phyloP scores from a whole-genome alignment of 2,888 invertebrate species.

The Smittia aterrima region DNA sequence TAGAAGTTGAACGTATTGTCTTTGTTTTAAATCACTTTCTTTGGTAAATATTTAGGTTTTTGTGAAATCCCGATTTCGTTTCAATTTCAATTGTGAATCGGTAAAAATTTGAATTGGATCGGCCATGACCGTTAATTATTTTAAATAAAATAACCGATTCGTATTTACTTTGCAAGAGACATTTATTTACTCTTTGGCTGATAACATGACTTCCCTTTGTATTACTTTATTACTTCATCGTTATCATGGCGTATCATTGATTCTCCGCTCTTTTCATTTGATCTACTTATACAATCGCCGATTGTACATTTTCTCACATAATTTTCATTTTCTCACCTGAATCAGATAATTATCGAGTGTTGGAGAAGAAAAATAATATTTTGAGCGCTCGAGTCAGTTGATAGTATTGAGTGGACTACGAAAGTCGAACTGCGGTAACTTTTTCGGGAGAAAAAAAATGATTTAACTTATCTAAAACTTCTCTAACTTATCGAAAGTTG shows the following conservation, averaged over 20 bases:
- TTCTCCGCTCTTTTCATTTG: background rate
- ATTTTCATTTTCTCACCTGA: conserved; percentile 5
- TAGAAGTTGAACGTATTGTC: too few relatives aligned
- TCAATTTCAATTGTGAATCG: too few relatives aligned
- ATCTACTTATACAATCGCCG: background rate
- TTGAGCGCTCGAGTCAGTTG: background rate
- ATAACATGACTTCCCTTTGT: too few relatives aligned
- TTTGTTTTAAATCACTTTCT: too few relatives aligned
- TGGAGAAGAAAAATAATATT: background rate
- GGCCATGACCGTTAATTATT: too few relatives aligned
- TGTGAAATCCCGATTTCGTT: too few relatives aligned
- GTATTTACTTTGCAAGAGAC: too few relatives aligned
- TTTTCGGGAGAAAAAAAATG: background rate
- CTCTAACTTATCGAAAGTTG: background rate
- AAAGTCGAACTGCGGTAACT: background rate
- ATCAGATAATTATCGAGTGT: background rate
- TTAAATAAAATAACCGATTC: too few relatives aligned
- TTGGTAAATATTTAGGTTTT: too few relatives aligned
- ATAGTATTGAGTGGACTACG: background rate
- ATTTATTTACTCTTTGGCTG: too few relatives aligned
- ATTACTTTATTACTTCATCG: too few relatives aligned
- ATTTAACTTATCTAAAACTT: background rate
- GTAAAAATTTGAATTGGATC: too few relatives aligned
- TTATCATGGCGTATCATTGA: background rate
- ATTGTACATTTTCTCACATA: background rate